Evolutionary conservation across 2,113 vertebrate species (phyloP).

Genomic region (Myotis lucifugus): DNA sequence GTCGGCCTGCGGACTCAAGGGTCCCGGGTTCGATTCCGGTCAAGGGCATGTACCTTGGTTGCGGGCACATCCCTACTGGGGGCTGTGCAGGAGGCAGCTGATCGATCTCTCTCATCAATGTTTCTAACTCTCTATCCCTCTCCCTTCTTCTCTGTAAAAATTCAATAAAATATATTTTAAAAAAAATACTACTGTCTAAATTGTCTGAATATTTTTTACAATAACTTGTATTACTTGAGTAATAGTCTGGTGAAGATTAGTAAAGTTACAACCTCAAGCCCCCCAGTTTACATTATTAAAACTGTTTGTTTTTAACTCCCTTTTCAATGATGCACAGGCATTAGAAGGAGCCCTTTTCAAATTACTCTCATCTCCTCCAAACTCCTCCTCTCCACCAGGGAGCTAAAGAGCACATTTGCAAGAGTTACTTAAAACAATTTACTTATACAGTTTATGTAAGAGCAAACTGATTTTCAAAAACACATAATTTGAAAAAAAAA

Average conservation of each 20-base stretch:
- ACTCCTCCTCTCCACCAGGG: neutral
- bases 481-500: neutral
- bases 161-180: too few relatives aligned
- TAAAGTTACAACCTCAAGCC: neutral
- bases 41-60: too few relatives aligned
- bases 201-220: neutral
- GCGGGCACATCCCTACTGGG: too few relatives aligned
- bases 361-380: neutral
- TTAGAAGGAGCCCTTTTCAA: neutral
- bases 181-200: neutral
- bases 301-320: neutral
- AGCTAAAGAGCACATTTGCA: neutral
- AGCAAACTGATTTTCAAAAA: constrained; percentile 34
- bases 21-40: too few relatives aligned
- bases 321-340: neutral
- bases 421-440: neutral
- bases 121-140: too few relatives aligned
- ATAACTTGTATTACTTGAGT: neutral
- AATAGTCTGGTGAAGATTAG: neutral
- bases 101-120: too few relatives aligned
- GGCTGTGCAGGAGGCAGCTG: too few relatives aligned
- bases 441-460: neutral
- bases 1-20: too few relatives aligned
- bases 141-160: too few relatives aligned
- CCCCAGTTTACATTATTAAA: neutral